phyloP scores from a whole-genome alignment of 2,888 invertebrate species.

The Drosophila pegasa region DNA sequence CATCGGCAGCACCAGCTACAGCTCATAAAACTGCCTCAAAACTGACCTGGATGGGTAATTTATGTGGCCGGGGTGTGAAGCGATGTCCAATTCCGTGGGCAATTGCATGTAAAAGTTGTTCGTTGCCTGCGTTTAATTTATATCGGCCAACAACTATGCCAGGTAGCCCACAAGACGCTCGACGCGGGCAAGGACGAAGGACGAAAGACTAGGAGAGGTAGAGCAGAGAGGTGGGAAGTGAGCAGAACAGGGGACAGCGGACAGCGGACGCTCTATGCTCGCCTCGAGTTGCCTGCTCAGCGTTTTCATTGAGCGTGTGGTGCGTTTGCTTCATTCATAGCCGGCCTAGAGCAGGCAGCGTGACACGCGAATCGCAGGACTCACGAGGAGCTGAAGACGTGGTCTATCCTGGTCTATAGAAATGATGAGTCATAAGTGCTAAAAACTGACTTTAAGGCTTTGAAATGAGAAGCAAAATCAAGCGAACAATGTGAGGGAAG shows the following conservation, averaged over 20 bases:
- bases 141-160: slow-evolving; percentile 62
- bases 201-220: too few relatives aligned
- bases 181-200: neutral
- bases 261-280: slow-evolving; percentile 15
- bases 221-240: too few relatives aligned
- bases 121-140: slow-evolving; percentile 74
- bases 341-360: slow-evolving; percentile 31
- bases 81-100: slow-evolving; percentile 64
- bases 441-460: too few relatives aligned
- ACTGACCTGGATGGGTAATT: slow-evolving; percentile 76
- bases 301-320: slow-evolving; percentile 66
- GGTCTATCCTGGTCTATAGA: neutral
- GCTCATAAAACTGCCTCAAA: slow-evolving; percentile 68
- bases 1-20: slow-evolving; percentile 24
- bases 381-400: neutral
- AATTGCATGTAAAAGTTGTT: slow-evolving; percentile 76
- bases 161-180: slow-evolving; percentile 51
- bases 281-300: slow-evolving; percentile 57
- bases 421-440: neutral
- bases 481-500: neutral
- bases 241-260: too few relatives aligned
- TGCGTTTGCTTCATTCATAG: slow-evolving; percentile 39
- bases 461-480: neutral
- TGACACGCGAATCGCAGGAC: slow-evolving; percentile 26
- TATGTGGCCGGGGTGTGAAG: slow-evolving; percentile 73